Evolutionary conservation across 2,113 vertebrate genomes (phyloP), one percentile per base, ranked within the genome.

Genomic region (Channa maculata): DNA sequence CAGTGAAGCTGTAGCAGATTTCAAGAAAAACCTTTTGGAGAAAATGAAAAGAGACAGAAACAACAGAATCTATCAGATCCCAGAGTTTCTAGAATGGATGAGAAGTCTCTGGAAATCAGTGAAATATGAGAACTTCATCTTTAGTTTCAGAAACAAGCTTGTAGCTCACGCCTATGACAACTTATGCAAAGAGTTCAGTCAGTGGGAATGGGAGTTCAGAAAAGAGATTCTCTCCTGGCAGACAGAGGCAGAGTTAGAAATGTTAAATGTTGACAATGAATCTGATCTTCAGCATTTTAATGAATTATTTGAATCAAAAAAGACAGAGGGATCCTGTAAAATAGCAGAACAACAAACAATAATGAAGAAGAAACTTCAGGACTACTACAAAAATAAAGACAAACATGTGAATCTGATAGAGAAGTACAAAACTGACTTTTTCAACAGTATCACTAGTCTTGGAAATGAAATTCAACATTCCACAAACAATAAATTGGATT

Each of bases 51-150:
- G n/a, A n/a, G n/a, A 52, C 7, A 37, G 10, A 38, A 5, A 5
- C 0, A 2, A 3, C 24, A 3, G 77, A 1, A 6, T 51, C 1
- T 52, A 54, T 15, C 5, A 69, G 13, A 85, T 89, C 4, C 65
- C 79, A 41, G 74, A 85, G 8, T 92, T 94, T 83, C 43, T 91
- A 0, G 0, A 83, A 52, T 88, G 87, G 90, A 81, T 84, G 36
- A 80, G 0, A 6, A 86, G 79, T 61, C 82, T 93, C 10, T 93
- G 93, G 91, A 76, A 55, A 39, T 57, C 92, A 34, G 93, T 93
- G 0, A 93, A 92, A 71, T 83, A 74, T 72, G 91, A 93, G 55
- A 92, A 94, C 52, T 93, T 91, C 68, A 91, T 89, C 44, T 93
- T 92, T 33, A 92, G 85, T 51, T 92, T 90, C 60, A 88, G 80